Evolutionary conservation across 2,113 vertebrate genomes (phyloP).

Genomic region (Hypanus sabinus): DNA sequence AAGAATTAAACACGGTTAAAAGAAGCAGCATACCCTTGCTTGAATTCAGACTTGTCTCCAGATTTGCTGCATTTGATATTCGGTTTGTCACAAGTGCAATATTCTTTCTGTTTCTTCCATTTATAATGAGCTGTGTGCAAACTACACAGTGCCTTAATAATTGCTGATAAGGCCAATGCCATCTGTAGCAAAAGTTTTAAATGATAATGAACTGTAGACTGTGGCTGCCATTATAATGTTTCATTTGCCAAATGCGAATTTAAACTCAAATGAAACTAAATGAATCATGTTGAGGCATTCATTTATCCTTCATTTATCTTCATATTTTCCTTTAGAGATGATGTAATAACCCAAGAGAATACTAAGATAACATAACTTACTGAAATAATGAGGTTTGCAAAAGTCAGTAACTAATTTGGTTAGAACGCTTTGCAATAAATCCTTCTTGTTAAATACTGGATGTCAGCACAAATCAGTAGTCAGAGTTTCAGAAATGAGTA

Average conservation of each 20-base stretch:
- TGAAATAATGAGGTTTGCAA: background rate
- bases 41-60: background rate
- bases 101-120: background rate
- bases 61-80: background rate
- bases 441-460: background rate
- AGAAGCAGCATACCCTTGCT: background rate
- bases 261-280: background rate
- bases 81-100: background rate
- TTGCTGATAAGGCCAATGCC: background rate
- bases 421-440: background rate
- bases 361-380: background rate
- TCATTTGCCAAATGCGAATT: background rate
- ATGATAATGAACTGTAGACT: background rate
- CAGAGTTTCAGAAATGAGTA: background rate
- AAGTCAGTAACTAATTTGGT: constrained; percentile 7
- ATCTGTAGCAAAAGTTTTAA: background rate
- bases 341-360: background rate
- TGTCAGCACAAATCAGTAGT: background rate
- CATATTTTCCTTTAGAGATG: background rate
- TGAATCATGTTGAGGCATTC: background rate
- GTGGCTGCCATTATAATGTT: background rate
- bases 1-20: background rate
- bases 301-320: background rate
- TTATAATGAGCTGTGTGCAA: background rate
- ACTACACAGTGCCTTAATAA: background rate